Evolutionary conservation across 1,140 invertebrate species (phyloP), one percentile per base, ranked within the genome.

Genomic region (Drosophila quadrilineata): DNA sequence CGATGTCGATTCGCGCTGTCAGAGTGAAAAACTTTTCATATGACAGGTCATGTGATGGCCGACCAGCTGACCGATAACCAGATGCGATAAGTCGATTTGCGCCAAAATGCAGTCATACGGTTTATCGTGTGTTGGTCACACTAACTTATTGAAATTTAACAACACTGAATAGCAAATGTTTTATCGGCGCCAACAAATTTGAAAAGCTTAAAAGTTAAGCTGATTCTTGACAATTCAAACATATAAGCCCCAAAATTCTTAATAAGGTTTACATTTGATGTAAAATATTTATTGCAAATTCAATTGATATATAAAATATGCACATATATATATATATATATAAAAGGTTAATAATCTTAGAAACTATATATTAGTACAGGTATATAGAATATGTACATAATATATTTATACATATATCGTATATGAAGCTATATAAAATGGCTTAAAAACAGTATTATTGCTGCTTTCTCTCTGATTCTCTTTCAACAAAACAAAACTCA

Each of bases 11-110:
- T 67, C 41, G 43, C 49, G 64, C 65, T 63, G 65, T 49, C 65
- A 63, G 49, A 63, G 65, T 68, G 65, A 68, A 68, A 68, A 68
- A 68, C 14, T 63, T 68, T 68, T 68, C 65, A 68, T 68, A 68
- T 68, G 65, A 68, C 65, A 50, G 33, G 65, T 68, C 65, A 68
- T 68, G 65, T 68, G 65, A 68, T 68, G 59, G 50, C 10, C 19
- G 17, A 54, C 29, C 65, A 68, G 65, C 65, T 68, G 65, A 68
- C 65, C 56, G 52, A 64, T 64, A 26, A 5, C 22, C 19, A 54
- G 5, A n/a, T 54, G 40, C 14, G 16, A 19, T 22, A 3, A n/a
- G n/a, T n/a, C n/a, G n/a, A n/a, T n/a, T n/a, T n/a, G n/a, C n/a
- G n/a, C n/a, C n/a, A n/a, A n/a, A n/a, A n/a, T n/a, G n/a, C n/a